phyloP scores from a whole-genome alignment of 2,113 vertebrate species.

The Phrynosoma platyrhinos region DNA sequence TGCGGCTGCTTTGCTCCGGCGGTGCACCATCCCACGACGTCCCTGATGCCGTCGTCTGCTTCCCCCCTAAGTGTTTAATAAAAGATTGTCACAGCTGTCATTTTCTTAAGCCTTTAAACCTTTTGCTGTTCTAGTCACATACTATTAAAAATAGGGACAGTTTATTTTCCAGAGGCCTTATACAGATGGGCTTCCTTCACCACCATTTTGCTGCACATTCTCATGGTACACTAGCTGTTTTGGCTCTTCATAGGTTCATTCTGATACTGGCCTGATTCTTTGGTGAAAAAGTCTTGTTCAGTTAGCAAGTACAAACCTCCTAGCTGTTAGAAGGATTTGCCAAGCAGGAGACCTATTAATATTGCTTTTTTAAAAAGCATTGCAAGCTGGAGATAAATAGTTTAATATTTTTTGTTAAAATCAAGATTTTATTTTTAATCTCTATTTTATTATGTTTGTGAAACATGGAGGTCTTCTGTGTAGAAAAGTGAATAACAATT shows the following conservation, averaged over 20 bases:
- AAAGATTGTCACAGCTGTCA: not conserved
- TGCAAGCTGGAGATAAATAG: not conserved
- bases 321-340: not conserved
- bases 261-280: too few species aligned
- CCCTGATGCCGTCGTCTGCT: too few species aligned
- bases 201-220: not conserved
- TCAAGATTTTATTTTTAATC: too few species aligned
- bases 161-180: not conserved
- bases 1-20: too few species aligned
- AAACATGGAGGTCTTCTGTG: too few species aligned
- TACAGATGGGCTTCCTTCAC: not conserved
- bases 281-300: too few species aligned
- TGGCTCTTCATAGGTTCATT: too few species aligned
- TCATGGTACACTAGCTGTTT: not conserved
- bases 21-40: too few species aligned
- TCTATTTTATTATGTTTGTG: too few species aligned
- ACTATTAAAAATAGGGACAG: not conserved
- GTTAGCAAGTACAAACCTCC: not conserved
- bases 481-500: too few species aligned
- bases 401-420: too few species aligned
- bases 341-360: not conserved
- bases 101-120: conserved; percentile 7
- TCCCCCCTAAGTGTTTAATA: not conserved
- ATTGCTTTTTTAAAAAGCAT: not conserved
- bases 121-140: conserved; percentile 9